Conservation (phyloP, 2,797 vertebrate species). For the Steatocranus sp. region DNA sequence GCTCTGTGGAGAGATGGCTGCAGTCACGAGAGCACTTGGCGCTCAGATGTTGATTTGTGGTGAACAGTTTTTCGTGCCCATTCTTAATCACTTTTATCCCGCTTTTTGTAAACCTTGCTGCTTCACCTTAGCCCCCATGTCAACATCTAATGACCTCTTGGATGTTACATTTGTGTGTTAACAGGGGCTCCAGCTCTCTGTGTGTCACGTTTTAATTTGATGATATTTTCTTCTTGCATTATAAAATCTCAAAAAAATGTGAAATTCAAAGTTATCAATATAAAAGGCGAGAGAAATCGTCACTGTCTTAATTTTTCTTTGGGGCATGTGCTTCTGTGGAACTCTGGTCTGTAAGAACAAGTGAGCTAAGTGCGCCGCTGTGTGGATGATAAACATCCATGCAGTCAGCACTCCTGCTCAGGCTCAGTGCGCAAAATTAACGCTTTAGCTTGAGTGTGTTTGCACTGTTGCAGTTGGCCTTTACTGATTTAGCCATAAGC, state of each 20-base stretch:
- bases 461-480: conserved; percentile 8
- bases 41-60: background rate
- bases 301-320: background rate
- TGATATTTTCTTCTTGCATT: background rate
- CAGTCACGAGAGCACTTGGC: background rate
- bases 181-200: background rate
- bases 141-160: background rate
- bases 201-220: background rate
- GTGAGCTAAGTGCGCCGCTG: conserved; percentile 51
- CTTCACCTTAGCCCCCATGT: background rate
- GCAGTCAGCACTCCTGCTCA: background rate
- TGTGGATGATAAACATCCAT: conserved; percentile 39
- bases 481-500: background rate
- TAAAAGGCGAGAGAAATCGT: background rate
- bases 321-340: background rate
- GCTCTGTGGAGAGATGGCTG: background rate
- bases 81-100: background rate
- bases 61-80: background rate
- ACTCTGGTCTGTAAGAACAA: background rate
- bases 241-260: background rate
- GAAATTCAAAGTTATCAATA: background rate
- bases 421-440: background rate
- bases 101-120: background rate
- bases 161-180: background rate
- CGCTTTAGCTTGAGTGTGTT: background rate